phyloP scores from a whole-genome alignment of 2,113 vertebrate species.

The Chascanopsetta lugubris region DNA sequence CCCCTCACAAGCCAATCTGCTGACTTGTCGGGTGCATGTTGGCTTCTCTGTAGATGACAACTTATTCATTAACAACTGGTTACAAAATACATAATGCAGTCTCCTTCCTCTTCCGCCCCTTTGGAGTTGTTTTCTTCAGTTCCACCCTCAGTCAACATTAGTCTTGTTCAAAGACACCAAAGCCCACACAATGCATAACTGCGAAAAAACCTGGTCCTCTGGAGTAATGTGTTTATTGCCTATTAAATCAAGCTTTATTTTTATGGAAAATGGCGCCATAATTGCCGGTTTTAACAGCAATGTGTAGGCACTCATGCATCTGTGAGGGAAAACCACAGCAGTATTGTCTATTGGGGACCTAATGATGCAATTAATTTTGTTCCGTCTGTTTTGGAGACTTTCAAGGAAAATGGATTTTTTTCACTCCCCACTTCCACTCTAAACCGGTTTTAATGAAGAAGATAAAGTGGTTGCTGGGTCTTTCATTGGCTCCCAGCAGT shows the following conservation, averaged over 20 bases:
- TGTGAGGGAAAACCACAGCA: constrained; percentile 92
- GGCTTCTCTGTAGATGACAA: constrained; percentile 28
- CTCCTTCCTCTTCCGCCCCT: constrained; percentile 1
- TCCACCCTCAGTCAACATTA: constrained; percentile 64
- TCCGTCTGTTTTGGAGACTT: constrained; percentile 97
- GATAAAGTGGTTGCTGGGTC: constrained; percentile 90
- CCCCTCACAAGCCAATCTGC: constrained; percentile 21
- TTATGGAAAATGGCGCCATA: constrained; percentile 93
- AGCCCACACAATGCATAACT: constrained; percentile 85
- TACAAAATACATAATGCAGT: neutral
- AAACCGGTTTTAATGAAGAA: constrained; percentile 98
- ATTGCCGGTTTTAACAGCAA: constrained; percentile 94
- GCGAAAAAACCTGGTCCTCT: constrained; percentile 83
- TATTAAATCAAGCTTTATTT: constrained; percentile 96
- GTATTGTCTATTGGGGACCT: constrained; percentile 92
- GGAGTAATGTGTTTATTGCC: constrained; percentile 93
- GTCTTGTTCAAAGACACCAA: constrained; percentile 31
- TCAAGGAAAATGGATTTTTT: constrained; percentile 94
- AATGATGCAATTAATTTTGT: constrained; percentile 98
- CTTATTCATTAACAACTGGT: neutral
- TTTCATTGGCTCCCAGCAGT: constrained; percentile 89
- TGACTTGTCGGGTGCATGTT: constrained; percentile 2
- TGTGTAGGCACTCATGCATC: constrained; percentile 89
- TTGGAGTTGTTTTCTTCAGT: neutral
- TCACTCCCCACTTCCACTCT: constrained; percentile 72